Evolutionary conservation across 2,888 invertebrate species (phyloP), one percentile per base, ranked within the genome.

Genomic region (Aspidiotus rigidus): DNA sequence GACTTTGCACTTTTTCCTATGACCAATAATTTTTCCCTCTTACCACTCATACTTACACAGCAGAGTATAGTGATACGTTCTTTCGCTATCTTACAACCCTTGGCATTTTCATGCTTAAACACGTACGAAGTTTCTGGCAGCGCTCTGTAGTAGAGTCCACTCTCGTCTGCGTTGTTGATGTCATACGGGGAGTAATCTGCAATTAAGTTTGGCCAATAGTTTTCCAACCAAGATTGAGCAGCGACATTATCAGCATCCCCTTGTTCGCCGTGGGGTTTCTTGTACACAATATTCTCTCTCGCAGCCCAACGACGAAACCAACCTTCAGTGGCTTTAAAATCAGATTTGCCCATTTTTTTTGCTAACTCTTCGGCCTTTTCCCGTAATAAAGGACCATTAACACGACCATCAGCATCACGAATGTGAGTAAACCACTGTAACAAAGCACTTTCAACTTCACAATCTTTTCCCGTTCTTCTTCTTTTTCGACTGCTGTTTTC

Each of bases 281-380:
- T 13, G 42, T 41, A 57, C 9, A 13, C 54, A 66, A 66, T 64
- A 15, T 70, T 71, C 64, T 69, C 56, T 13, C 71, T 53, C 62
- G 64, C 64, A 39, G 63, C 64, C 70, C 70, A 71, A 28, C 66
- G 70, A 39, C 70, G 69, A 70, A 73, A 72, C 72, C 70, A 71
- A 61, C 70, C 71, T 66, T 72, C 71, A 69, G 72, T 72, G 49
- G 73, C 72, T 15, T 64, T 69, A 69, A 73, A 73, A 69, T 72
- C 62, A 54, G 57, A 54, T 67, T 73, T 73, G 44, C 73, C 72
- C 72, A 73, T 73, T 71, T 71, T 72, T 61, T 73, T 70, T 10
- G 73, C 73, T 42, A 73, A 66, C 16, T 73, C 72, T 69, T 73
- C 72, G 13, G 71, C 72, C 69, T 73, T 73, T 64, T 71, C 72